Evolutionary conservation across 2,797 vertebrate species (phyloP).

Genomic region (Scolopax rusticola): DNA sequence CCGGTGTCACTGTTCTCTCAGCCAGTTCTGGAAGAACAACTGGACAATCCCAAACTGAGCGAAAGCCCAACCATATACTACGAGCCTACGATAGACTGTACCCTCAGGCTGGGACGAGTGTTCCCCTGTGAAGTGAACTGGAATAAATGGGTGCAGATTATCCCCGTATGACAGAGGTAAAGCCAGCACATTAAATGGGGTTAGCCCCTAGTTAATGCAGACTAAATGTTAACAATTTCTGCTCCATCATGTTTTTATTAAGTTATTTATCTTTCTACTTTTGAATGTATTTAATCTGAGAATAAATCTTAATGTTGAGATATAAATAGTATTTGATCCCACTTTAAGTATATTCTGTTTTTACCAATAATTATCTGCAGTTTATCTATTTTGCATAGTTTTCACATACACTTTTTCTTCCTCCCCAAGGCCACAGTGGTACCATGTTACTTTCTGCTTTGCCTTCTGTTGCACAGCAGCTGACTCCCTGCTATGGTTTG

Average conservation of each 20-base stretch:
- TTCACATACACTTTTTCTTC: not conserved
- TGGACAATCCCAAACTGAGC: not conserved
- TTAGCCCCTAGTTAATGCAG: not conserved
- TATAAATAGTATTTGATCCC: accelerated
- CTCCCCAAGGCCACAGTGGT: accelerated
- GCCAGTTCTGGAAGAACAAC: not conserved
- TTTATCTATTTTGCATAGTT: accelerated
- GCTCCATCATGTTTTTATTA: not conserved
- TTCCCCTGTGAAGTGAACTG: slow-evolving; percentile 90
- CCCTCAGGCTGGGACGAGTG: slow-evolving; percentile 84
- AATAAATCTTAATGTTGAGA: not conserved
- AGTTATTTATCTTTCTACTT: slow-evolving; percentile 52
- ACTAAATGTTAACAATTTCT: not conserved
- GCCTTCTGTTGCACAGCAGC: not conserved
- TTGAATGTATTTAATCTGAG: not conserved
- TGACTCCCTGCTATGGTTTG: not conserved
- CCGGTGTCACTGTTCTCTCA: slow-evolving; percentile 83
- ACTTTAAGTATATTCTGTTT: not conserved
- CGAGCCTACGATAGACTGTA: slow-evolving; percentile 90
- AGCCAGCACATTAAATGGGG: not conserved
- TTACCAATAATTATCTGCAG: not conserved
- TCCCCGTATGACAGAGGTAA: slow-evolving; percentile 46
- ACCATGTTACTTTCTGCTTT: not conserved
- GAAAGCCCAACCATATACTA: slow-evolving; percentile 80
- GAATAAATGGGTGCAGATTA: slow-evolving; percentile 84